Conservation (phyloP, 2,888 invertebrate genomes). For the Ferrisia virgata region DNA sequence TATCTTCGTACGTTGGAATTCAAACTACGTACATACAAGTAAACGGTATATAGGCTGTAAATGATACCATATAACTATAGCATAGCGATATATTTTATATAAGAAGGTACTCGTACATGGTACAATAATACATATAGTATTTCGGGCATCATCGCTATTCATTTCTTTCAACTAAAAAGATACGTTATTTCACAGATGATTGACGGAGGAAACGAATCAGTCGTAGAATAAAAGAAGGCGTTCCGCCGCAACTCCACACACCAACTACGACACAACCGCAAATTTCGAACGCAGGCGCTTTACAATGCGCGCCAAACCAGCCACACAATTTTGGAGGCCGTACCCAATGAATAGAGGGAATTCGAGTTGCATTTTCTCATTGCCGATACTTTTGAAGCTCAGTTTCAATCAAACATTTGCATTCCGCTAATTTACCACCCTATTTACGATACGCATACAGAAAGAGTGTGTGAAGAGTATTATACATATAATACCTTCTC, state of each 20-base stretch:
- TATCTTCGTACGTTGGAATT: too few relatives aligned
- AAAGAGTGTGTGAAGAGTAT: not conserved
- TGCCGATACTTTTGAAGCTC: not conserved
- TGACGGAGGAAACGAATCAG: conserved; percentile 39
- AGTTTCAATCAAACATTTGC: conserved; percentile 36
- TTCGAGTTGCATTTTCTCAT: conserved; percentile 36
- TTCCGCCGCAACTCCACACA: conserved; percentile 7
- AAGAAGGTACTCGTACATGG: too few relatives aligned
- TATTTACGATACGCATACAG: not conserved
- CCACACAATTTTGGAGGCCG: conserved; percentile 44
- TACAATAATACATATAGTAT: not conserved
- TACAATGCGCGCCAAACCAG: conserved; percentile 36
- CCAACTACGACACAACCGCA: conserved; percentile 23
- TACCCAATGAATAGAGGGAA: conserved; percentile 36
- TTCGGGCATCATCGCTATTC: not conserved
- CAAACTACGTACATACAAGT: too few relatives aligned
- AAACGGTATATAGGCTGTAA: too few relatives aligned
- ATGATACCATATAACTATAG: too few relatives aligned
- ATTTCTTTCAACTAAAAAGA: conserved; percentile 10
- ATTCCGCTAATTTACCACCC: conserved; percentile 23
- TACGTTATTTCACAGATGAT: conserved; percentile 42
- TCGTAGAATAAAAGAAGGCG: conserved; percentile 41
- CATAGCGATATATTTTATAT: too few relatives aligned
- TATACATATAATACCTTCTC: not conserved
- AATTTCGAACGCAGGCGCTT: conserved; percentile 35